Percentiles rank a stretch among this genome's conserved stretches.
These are phyloP conservation scores for Sminthopsis crassicaudata DNA, from an alignment of 2,113 vertebrate species.

Conservation along the genomic window DNA sequence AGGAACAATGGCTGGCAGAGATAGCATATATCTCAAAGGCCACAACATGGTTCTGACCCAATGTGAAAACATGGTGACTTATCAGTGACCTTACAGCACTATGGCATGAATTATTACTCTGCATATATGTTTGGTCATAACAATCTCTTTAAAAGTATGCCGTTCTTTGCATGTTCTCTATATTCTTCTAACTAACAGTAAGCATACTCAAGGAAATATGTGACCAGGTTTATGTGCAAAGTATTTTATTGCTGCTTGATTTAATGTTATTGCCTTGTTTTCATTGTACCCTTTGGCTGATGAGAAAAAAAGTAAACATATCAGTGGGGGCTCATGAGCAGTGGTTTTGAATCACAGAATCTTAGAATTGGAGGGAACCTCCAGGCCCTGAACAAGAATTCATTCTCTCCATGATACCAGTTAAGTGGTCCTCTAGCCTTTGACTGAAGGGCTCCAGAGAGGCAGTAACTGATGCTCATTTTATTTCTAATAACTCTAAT, in stretches of 20 bases:
- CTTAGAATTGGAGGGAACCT: not conserved
- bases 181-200: not conserved
- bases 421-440: not conserved
- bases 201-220: not conserved
- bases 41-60: not conserved
- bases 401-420: not conserved
- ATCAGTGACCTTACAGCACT: not conserved
- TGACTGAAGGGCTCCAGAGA: not conserved
- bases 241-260: not conserved
- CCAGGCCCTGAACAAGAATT: not conserved
- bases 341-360: not conserved
- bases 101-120: not conserved
- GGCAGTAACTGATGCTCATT: not conserved
- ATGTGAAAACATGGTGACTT: not conserved
- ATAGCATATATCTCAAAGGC: not conserved
- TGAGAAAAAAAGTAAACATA: not conserved
- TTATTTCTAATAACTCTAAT: not conserved
- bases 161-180: not conserved
- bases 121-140: not conserved
- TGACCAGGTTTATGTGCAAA: not conserved
- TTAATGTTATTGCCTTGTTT: not conserved
- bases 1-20: not conserved
- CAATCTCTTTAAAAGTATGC: not conserved
- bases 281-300: not conserved
- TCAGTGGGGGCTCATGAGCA: not conserved